Conservation (phyloP, 2,888 invertebrate species). For the Aleiodes testaceus region DNA sequence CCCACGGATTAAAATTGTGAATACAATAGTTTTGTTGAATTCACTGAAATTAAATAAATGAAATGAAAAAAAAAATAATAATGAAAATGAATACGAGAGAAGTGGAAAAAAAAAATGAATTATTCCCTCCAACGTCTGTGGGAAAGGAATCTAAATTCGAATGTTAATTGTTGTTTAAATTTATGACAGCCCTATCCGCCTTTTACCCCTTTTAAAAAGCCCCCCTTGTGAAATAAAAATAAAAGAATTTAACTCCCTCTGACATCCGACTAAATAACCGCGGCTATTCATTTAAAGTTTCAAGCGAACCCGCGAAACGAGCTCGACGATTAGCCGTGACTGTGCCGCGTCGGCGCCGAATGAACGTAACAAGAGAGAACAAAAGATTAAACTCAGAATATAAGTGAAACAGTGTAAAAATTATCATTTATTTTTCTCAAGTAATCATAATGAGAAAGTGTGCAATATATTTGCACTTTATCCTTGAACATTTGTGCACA, state of each 20-base stretch:
- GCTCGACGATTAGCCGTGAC: constrained; percentile 62
- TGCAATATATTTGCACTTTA: constrained; percentile 8
- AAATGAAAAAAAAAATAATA: too few relatives aligned
- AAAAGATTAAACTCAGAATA: constrained; percentile 9
- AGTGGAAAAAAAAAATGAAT: not conserved
- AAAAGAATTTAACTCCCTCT: constrained; percentile 15
- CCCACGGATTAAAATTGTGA: too few relatives aligned
- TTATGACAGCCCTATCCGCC: constrained; percentile 64
- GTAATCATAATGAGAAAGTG: not conserved
- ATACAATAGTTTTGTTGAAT: too few relatives aligned
- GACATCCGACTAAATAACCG: constrained; percentile 59
- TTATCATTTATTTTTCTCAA: not conserved
- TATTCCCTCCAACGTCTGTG: constrained; percentile 54
- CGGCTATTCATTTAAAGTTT: constrained; percentile 59
- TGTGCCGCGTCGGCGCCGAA: constrained; percentile 42
- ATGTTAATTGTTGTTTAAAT: constrained; percentile 72
- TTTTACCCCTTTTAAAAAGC: constrained; percentile 30
- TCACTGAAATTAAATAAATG: too few relatives aligned
- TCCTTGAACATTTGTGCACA: constrained; percentile 9
- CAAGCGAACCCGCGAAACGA: constrained; percentile 56
- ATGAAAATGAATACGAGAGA: not conserved
- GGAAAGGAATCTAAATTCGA: constrained; percentile 62
- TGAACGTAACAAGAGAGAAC: constrained; percentile 24
- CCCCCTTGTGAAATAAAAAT: constrained; percentile 8
- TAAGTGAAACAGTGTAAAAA: constrained; percentile 20